Base-by-base conservation (phyloP, 2,797 vertebrate genomes). In the Cyprinodon diabolis region DNA sequence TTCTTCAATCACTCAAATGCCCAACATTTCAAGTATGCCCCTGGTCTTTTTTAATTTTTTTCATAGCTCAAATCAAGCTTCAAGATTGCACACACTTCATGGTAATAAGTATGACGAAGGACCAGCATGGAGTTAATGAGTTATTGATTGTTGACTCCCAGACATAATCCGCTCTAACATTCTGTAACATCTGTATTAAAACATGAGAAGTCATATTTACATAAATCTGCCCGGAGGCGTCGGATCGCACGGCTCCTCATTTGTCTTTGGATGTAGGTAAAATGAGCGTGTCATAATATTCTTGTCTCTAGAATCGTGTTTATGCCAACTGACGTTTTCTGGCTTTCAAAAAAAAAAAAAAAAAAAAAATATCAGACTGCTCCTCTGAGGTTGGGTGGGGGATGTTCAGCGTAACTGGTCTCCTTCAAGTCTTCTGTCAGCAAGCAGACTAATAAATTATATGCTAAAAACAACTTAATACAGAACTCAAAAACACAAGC, bases 401-500 rank as follows among this genome's bases (percentile, higher is more conserved):
- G 71, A 74, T 83, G 73, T 73, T 83, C 69, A 55, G 4, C 54
- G 82, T 91, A 91, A 93, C 81, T 77, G 78, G 81, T 90, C 84
- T 92, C 88, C 88, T 73, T 86, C 84, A 72, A 79, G 81, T 77
- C 77, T 82, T 88, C 80, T 77, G 81, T 83, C 86, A 90, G 86
- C 91, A 83, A 88, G 89, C 82, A 15, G 84, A 89, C 91, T 90
- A 93, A 94, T 93, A 93, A 93, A 90, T 94, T 93, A 94, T 90
- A 90, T 79, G 84, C 86, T 92, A 90, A 93, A 90, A 91, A 90
- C 80, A 88, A 89, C 86, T 89, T 87, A 83, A 90, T 87, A 90
- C 74, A 77, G 49, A 91, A 90, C 70, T 79, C 71, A 84, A 87
- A 87, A 89, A 86, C 51, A 89, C 79, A 90, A 89, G 82, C 71